Evolutionary conservation across 1,140 invertebrate species (phyloP).

Genomic region (Psix sp.): DNA sequence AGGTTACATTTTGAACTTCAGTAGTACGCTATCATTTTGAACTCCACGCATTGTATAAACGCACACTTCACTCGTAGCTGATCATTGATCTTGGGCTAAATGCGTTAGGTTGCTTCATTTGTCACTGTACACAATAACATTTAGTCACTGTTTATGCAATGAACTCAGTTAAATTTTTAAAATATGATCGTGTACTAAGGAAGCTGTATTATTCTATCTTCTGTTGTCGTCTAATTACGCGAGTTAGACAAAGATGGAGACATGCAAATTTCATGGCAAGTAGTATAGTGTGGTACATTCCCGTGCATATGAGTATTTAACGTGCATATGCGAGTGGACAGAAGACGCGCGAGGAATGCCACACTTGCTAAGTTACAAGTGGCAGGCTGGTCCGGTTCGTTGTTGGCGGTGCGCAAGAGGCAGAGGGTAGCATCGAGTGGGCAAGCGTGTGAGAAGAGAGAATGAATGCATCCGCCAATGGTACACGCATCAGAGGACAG

Average conservation of each 20-base stretch:
- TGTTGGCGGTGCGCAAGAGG: conserved; percentile 47
- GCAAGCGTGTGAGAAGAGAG: conserved; percentile 40
- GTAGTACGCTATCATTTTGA: conserved; percentile 25
- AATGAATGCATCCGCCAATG: conserved; percentile 48
- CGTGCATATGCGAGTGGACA: conserved; percentile 44
- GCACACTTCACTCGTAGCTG: conserved; percentile 14
- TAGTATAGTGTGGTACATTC: conserved; percentile 4
- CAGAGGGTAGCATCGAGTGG: conserved; percentile 44
- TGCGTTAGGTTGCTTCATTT: conserved; percentile 33
- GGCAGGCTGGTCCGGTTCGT: conserved; percentile 23
- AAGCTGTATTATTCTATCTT: conserved; percentile 21
- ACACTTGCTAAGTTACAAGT: conserved; percentile 58
- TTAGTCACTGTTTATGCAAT: conserved; percentile 11
- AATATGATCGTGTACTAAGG: conserved; percentile 8
- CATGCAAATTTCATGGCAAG: conserved; percentile 21
- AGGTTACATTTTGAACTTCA: too few species aligned
- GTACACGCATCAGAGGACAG: conserved; percentile 53
- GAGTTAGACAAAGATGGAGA: too few species aligned
- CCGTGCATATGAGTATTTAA: conserved; percentile 6
- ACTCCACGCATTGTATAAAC: conserved; percentile 23
- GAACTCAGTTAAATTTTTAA: conserved; percentile 24
- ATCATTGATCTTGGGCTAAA: conserved; percentile 39
- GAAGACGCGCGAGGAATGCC: conserved; percentile 58
- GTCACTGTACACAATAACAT: conserved; percentile 32
- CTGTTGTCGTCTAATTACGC: conserved; percentile 3